A percentile compares a stretch with the other conserved stretches of the same genome.
These are phyloP conservation scores for Chloropsis cyanopogon DNA, from an alignment of 2,113 vertebrate species.

Conservation along the genomic window DNA sequence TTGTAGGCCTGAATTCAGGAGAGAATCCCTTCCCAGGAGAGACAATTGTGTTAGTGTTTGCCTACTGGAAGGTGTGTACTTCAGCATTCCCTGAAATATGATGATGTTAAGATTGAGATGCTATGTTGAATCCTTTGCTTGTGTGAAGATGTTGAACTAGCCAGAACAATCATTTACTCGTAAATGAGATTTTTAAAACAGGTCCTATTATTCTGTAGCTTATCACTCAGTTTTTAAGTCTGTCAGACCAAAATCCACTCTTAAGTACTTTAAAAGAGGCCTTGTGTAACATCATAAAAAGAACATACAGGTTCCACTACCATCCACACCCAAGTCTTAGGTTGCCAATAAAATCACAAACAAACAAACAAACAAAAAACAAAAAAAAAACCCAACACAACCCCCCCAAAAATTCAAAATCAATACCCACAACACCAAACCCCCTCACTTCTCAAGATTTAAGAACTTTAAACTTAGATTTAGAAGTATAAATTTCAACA, in stretches of 20 bases:
- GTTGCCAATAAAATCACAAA: background rate
- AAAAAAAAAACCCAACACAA: background rate
- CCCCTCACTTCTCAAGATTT: background rate
- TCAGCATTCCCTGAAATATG: background rate
- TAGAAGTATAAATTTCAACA: background rate
- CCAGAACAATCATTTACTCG: background rate
- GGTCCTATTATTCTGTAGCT: background rate
- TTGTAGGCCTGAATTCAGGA: background rate
- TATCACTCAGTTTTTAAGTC: background rate
- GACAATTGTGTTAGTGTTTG: background rate
- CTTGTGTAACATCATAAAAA: background rate
- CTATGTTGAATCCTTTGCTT: background rate
- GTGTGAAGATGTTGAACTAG: rapidly evolving
- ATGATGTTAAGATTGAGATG: background rate
- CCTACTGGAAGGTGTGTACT: background rate
- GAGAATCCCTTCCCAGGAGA: background rate
- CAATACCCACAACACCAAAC: background rate
- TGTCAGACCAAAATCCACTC: background rate
- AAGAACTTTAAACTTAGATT: background rate
- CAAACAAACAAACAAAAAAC: background rate
- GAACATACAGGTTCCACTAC: background rate
- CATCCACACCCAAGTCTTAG: background rate
- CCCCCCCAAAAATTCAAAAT: background rate
- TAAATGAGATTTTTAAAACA: background rate
- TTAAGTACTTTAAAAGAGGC: background rate